phyloP scores from a whole-genome alignment of 2,888 invertebrate genomes.

The Cremastobaeus sp. region DNA sequence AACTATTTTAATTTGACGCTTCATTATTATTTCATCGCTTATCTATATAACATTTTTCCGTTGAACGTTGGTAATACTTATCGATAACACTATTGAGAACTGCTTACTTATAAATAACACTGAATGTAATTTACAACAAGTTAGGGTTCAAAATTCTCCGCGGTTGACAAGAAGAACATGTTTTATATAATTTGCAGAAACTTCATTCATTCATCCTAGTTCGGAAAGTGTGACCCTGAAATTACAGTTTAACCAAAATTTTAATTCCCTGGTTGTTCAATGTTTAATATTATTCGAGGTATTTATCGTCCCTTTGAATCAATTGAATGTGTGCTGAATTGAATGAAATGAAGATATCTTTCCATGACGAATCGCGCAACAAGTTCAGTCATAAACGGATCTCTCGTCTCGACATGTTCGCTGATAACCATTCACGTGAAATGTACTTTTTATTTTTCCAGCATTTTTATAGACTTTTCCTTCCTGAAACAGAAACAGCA shows the following conservation, averaged over 20 bases:
- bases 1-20: constrained; percentile 4
- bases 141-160: too few relatives aligned
- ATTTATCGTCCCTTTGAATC: too few relatives aligned
- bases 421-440: constrained; percentile 46
- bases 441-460: constrained; percentile 77
- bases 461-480: constrained; percentile 91
- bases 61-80: constrained; percentile 12
- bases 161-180: too few relatives aligned
- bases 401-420: constrained; percentile 21
- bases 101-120: background rate
- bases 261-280: too few relatives aligned
- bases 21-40: constrained; percentile 28
- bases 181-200: constrained; percentile 49
- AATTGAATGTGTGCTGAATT: too few relatives aligned
- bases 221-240: too few relatives aligned
- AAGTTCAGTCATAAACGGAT: constrained; percentile 41
- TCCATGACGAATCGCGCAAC: background rate
- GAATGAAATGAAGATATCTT: too few relatives aligned
- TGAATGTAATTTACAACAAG: background rate
- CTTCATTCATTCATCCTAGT: constrained; percentile 26
- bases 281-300: too few relatives aligned
- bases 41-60: constrained; percentile 7
- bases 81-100: background rate
- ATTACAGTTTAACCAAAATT: too few relatives aligned
- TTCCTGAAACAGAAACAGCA: constrained; percentile 87